Conservation (phyloP, 1,140 invertebrate species). For the Panulirus ornatus region DNA sequence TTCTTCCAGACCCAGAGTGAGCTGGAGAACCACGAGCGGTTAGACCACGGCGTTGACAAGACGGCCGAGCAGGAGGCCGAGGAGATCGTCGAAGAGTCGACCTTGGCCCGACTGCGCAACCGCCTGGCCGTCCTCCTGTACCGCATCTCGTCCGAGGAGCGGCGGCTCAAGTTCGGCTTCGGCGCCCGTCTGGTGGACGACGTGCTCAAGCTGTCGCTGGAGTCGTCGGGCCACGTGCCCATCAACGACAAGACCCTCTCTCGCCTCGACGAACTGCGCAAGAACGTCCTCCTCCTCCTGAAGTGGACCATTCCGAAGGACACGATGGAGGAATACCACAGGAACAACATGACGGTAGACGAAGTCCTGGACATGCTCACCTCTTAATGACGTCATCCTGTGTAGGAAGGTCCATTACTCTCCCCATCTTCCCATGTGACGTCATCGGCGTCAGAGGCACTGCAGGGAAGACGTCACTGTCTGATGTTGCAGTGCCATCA, state of each 20-base stretch:
- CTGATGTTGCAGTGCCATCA: too few species aligned
- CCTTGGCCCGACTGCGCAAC: conserved; percentile 70
- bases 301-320: conserved; percentile 75
- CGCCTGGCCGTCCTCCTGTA: conserved; percentile 74
- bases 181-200: conserved; percentile 73
- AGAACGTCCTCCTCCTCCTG: conserved; percentile 73
- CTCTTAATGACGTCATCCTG: conserved; percentile 43
- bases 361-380: conserved; percentile 75
- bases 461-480: too few species aligned
- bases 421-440: neutral
- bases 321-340: conserved; percentile 75
- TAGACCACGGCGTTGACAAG: conserved; percentile 59
- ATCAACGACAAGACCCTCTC: conserved; percentile 58
- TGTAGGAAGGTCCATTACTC: neutral
- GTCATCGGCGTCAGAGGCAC: too few species aligned
- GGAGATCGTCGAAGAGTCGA: conserved; percentile 71
- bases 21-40: conserved; percentile 62
- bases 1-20: conserved; percentile 75
- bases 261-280: conserved; percentile 70
- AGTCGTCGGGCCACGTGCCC: conserved; percentile 71
- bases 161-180: conserved; percentile 74
- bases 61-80: conserved; percentile 72
- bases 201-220: conserved; percentile 68
- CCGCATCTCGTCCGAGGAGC: conserved; percentile 74
- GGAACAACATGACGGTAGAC: conserved; percentile 75